Evolutionary conservation across 2,888 invertebrate species (phyloP), one percentile per base, ranked within the genome.

Genomic region (Apantesis nais): DNA sequence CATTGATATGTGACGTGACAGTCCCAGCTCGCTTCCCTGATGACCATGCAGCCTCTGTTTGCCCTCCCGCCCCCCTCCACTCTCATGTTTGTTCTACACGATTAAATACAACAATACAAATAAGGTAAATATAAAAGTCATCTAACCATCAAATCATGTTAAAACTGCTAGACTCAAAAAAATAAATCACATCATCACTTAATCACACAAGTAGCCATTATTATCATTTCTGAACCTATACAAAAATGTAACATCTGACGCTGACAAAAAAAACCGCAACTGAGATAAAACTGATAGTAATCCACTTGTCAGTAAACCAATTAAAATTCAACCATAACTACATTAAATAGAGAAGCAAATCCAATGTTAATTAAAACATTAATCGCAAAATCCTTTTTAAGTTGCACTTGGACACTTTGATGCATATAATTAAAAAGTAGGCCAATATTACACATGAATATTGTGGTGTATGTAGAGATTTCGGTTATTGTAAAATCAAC

Each of bases 371-470:
- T 79, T 82, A 84, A 85, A 74, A 81, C 84, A 88, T 5, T 86
- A 86, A 85, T 83, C 85, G 86, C 87, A 81, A 89, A 92, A 92
- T 91, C 89, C 88, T 88, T 90, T 89, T 88, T 86, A 88, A 90
- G 89, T 88, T 90, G 89, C 90, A 89, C 88, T 87, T 87, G 76
- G 77, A 78, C 84, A 85, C 88, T 83, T 88, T 92, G 90, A 92
- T 92, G 91, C 90, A 92, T 92, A 92, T 92, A 91, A 93, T 93
- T 93, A 93, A 92, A 93, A 93, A 91, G 87, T 91, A 88, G 88
- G 87, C 89, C 90, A 91, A 82, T 86, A 85, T 86, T 84, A 85
- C 80, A 78, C 82, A 74, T 65, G 61, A 14, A 58, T 58, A 29
- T 66, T 67, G 90, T 86, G 86, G 74, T 63, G 19, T 75, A 77